Conservation (phyloP, 2,888 invertebrate species). For the Nebria brevicollis region DNA sequence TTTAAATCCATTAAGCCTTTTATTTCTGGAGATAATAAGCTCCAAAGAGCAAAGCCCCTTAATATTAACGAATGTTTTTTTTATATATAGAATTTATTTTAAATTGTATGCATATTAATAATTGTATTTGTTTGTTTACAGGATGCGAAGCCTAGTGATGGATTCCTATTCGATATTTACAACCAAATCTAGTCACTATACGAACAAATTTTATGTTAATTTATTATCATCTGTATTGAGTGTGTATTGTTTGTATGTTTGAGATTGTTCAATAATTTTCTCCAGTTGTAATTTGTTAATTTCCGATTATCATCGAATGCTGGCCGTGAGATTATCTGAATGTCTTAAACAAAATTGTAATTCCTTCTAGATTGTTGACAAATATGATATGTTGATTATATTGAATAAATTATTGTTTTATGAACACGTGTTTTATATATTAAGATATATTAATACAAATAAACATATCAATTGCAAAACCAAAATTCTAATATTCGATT, state of each 20-base stretch:
- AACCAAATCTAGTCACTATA: neutral
- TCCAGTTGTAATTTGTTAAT: neutral
- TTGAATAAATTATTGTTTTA: neutral
- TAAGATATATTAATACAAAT: neutral
- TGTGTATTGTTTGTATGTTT: neutral
- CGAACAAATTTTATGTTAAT: neutral
- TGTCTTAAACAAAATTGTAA: neutral
- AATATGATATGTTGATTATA: no score
- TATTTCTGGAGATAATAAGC: no score
- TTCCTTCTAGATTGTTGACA: neutral
- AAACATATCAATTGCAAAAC: neutral
- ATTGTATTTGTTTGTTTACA: neutral
- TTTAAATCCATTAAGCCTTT: no score
- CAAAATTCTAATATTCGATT: neutral
- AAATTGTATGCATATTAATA: no score
- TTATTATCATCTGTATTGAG: neutral
- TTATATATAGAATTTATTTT: no score
- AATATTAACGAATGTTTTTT: no score
- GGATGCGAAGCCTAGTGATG: neutral
- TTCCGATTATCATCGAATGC: neutral
- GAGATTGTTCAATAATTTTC: neutral
- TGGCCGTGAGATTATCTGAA: neutral
- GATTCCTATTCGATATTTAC: slow-evolving; percentile 1
- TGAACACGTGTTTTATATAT: neutral
- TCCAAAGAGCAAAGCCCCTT: no score